These are phyloP conservation scores for Hetaerina titia DNA, from an alignment of 2,888 invertebrate species.

Conservation along the genomic window DNA sequence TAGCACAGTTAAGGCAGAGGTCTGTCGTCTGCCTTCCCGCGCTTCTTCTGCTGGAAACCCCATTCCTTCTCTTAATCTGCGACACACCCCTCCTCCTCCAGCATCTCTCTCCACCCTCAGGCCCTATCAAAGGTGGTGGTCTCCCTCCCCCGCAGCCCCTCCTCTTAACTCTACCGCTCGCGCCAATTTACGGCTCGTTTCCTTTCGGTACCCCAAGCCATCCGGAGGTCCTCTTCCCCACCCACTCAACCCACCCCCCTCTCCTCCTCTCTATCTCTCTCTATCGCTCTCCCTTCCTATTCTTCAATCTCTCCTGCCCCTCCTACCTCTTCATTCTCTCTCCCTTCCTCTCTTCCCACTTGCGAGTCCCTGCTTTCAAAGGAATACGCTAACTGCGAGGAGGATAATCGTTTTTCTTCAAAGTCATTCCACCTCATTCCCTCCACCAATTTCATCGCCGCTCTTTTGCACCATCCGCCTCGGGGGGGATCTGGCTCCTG, in stretches of 20 bases:
- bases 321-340: not conserved
- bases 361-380: constrained; percentile 50
- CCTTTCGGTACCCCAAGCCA: constrained; percentile 18
- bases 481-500: not conserved
- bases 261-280: not conserved
- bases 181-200: constrained; percentile 65
- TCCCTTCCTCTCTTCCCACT: not conserved
- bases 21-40: not conserved
- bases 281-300: not conserved
- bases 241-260: not conserved
- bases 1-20: not conserved
- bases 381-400: constrained; percentile 45
- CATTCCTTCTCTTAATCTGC: constrained; percentile 48
- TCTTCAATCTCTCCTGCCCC: too few relatives aligned
- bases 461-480: not conserved
- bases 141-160: not conserved
- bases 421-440: constrained; percentile 61
- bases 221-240: constrained; percentile 39
- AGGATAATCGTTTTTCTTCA: constrained; percentile 57
- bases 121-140: constrained; percentile 48
- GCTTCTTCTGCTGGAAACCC: constrained; percentile 17
- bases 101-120: not conserved
- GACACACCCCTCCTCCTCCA: not conserved
- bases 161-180: not conserved
- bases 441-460: constrained; percentile 28